These are phyloP conservation scores for Diplolepis rosae DNA, from an alignment of 2,888 invertebrate genomes.

Conservation along the genomic window DNA sequence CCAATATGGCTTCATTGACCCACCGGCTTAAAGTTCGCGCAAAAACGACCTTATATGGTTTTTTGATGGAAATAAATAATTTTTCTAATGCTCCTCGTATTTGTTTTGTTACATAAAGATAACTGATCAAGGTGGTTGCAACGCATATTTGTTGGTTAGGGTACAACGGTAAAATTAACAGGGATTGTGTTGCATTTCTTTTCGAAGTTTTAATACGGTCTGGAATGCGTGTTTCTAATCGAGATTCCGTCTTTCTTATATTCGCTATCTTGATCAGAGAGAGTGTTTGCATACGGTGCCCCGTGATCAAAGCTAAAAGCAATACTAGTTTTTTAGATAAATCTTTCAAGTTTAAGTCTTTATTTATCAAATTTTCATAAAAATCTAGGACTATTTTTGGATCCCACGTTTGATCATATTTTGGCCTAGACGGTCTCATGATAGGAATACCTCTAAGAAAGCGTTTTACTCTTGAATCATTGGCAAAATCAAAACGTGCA, in stretches of 20 bases:
- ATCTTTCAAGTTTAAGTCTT: slow-evolving; percentile 33
- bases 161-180: slow-evolving; percentile 37
- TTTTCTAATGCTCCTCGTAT: background rate
- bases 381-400: slow-evolving; percentile 40
- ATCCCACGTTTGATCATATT: slow-evolving; percentile 40
- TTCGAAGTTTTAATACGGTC: slow-evolving; percentile 41
- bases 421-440: slow-evolving; percentile 34
- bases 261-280: slow-evolving; percentile 37
- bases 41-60: background rate
- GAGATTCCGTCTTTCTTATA: slow-evolving; percentile 21
- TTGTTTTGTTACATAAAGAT: slow-evolving; percentile 35
- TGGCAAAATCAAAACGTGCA: slow-evolving; percentile 27
- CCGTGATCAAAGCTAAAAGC: slow-evolving; percentile 47
- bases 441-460: slow-evolving; percentile 39
- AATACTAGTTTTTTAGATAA: slow-evolving; percentile 45
- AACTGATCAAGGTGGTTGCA: slow-evolving; percentile 33
- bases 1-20: slow-evolving; percentile 27
- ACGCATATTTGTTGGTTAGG: slow-evolving; percentile 35
- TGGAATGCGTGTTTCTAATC: slow-evolving; percentile 41
- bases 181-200: slow-evolving; percentile 34
- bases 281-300: slow-evolving; percentile 46
- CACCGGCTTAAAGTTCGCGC: slow-evolving; percentile 33
- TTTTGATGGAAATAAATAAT: background rate
- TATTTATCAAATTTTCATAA: slow-evolving; percentile 21
- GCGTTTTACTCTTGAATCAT: slow-evolving; percentile 23